These are phyloP conservation scores for Lethocerus indicus DNA, from an alignment of 1,140 invertebrate genomes.

Conservation along the genomic window DNA sequence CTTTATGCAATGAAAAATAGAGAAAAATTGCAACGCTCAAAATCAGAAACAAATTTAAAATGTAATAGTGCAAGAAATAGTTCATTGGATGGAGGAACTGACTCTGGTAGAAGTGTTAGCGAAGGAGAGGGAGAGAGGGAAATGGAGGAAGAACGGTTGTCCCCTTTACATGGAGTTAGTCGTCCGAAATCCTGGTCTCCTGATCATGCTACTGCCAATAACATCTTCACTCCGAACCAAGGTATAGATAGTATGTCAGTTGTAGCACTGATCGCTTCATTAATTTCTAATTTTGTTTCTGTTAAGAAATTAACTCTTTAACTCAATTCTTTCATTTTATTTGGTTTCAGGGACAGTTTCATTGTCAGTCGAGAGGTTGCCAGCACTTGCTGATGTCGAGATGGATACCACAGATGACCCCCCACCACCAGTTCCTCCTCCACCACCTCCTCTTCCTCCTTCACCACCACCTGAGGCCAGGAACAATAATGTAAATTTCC, in stretches of 20 bases:
- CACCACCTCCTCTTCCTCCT: slow-evolving; percentile 10
- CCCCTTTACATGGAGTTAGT: slow-evolving; percentile 18
- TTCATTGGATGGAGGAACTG: slow-evolving; percentile 32
- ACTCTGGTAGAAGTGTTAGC: slow-evolving; percentile 26
- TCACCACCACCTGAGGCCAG: slow-evolving; percentile 31
- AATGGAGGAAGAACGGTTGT: slow-evolving; percentile 12
- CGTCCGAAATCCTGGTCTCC: slow-evolving; percentile 72
- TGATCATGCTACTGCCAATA: slow-evolving; percentile 40
- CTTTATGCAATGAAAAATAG: slow-evolving; percentile 91
- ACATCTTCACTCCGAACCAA: slow-evolving; percentile 23
- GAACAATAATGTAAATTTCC: slow-evolving; percentile 35
- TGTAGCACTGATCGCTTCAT: too few species aligned
- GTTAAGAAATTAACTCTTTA: too few species aligned
- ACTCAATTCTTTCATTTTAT: too few species aligned
- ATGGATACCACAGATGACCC: slow-evolving; percentile 1
- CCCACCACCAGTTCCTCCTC: slow-evolving; percentile 7
- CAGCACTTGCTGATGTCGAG: too few species aligned
- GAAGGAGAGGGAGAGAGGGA: slow-evolving; percentile 21
- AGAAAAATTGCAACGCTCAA: slow-evolving; percentile 76
- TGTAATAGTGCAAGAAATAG: slow-evolving; percentile 32
- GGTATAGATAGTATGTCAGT: slow-evolving; percentile 13
- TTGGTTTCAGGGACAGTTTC: too few species aligned
- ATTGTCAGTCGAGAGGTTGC: too few species aligned
- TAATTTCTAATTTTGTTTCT: too few species aligned
- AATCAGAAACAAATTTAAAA: slow-evolving; percentile 83